A percentile compares a stretch with the other conserved stretches of the same genome.
Evolutionary conservation across 2,797 vertebrate species (phyloP).

Genomic region (Capromys pilorides): DNA sequence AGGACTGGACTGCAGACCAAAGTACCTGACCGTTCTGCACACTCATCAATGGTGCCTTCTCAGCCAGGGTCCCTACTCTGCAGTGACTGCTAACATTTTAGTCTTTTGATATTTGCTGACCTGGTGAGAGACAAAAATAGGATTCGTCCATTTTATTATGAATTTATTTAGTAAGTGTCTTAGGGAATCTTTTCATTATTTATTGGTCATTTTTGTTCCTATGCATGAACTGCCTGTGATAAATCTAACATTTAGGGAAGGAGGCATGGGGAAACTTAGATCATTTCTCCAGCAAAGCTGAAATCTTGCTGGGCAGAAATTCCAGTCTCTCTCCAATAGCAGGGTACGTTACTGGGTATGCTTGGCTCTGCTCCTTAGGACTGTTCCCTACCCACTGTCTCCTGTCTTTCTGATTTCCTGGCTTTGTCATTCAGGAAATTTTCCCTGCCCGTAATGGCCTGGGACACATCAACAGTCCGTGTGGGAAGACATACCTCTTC

Average conservation of each 20-base stretch:
- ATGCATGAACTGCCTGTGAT: not conserved
- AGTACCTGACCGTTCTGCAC: not conserved
- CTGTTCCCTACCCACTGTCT: not conserved
- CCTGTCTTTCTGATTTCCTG: not conserved
- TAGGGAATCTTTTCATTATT: constrained; percentile 38
- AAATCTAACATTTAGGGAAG: not conserved
- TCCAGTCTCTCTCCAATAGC: not conserved
- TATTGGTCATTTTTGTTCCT: not conserved
- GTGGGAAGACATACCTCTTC: not conserved
- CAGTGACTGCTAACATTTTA: constrained; percentile 2
- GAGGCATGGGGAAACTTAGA: not conserved
- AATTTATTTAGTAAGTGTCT: constrained; percentile 5
- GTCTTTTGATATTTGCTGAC: constrained; percentile 26
- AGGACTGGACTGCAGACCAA: not conserved
- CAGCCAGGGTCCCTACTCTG: not conserved
- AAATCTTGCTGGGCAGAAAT: not conserved
- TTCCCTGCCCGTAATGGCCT: not conserved
- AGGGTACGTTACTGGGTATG: not conserved
- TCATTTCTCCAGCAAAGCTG: not conserved
- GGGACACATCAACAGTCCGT: not conserved
- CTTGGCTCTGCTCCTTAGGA: not conserved
- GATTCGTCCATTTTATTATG: not conserved
- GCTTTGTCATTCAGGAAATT: constrained; percentile 19
- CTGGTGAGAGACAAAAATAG: not conserved
- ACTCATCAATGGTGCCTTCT: not conserved